A percentile compares a stretch with the other conserved stretches of the same genome.
phyloP scores from a whole-genome alignment of 2,888 invertebrate species.

The Sinodicranocentrus sp. region DNA sequence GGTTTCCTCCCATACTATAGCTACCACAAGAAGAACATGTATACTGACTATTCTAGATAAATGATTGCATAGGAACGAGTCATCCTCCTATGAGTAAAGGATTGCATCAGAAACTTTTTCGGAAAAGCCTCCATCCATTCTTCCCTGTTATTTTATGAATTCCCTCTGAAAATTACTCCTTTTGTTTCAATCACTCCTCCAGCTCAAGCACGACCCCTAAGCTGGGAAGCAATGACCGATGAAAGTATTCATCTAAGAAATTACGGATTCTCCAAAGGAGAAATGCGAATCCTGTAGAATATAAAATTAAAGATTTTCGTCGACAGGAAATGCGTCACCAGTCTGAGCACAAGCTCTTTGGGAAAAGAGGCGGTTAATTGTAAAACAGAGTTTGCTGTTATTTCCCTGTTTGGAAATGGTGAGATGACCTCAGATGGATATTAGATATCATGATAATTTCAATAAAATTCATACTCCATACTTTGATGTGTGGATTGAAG shows the following conservation, averaged over 20 bases:
- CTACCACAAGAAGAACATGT: too few species aligned
- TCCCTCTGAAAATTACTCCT: too few species aligned
- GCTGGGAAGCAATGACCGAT: slow-evolving; percentile 44
- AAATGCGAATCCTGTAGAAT: neutral
- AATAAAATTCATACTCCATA: neutral
- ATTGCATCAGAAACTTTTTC: neutral
- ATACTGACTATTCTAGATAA: too few species aligned
- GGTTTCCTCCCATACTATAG: too few species aligned
- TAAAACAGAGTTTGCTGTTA: too few species aligned
- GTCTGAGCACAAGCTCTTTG: slow-evolving; percentile 14
- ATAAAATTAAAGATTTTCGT: slow-evolving; percentile 57
- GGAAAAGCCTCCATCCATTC: neutral
- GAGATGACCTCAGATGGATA: neutral
- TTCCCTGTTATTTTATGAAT: neutral
- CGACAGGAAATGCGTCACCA: slow-evolving; percentile 65
- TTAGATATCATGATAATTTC: neutral
- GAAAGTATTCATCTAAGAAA: too few species aligned
- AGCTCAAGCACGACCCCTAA: neutral
- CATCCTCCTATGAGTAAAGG: too few species aligned
- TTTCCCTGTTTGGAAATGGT: slow-evolving; percentile 29
- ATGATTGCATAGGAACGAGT: too few species aligned
- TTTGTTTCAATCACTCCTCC: neutral
- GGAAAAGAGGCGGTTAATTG: too few species aligned
- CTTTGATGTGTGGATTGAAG: neutral
- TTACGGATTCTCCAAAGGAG: neutral